Percentiles rank a stretch among this genome's conserved stretches.
Evolutionary conservation across 2,888 invertebrate genomes (phyloP).

Genomic region (Andrena flavipes): DNA sequence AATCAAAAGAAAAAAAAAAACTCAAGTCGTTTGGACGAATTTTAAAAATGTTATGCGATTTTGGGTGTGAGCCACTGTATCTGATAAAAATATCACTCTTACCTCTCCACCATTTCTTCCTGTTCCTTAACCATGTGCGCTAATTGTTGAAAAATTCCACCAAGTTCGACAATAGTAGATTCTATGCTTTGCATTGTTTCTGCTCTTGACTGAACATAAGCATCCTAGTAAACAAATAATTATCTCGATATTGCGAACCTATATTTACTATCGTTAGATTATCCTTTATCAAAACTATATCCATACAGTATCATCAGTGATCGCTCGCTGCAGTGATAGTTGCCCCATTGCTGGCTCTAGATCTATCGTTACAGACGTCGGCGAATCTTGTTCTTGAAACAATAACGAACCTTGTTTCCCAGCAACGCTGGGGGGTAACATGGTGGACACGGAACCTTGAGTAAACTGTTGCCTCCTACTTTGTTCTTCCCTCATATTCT

Average conservation of each 20-base stretch:
- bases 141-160: conserved; percentile 98
- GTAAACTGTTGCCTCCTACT: conserved; percentile 95
- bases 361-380: conserved; percentile 90
- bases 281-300: conserved; percentile 2
- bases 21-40: too few relatives aligned
- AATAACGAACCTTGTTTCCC: conserved; percentile 84
- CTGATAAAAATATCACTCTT: conserved; percentile 43
- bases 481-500: conserved; percentile 98
- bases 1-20: too few relatives aligned
- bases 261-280: not conserved
- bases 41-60: not conserved
- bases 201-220: conserved; percentile 96
- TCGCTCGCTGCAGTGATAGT: conserved; percentile 83
- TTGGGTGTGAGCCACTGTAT: not conserved
- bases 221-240: conserved; percentile 86
- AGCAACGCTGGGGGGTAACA: conserved; percentile 88
- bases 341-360: conserved; percentile 88
- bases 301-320: conserved; percentile 82
- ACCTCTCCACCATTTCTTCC: conserved; percentile 98
- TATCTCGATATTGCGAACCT: not conserved
- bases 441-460: conserved; percentile 88
- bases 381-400: conserved; percentile 81
- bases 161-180: conserved; percentile 98
- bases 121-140: conserved; percentile 99
- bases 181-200: conserved; percentile 99